Percentiles rank a stretch among this genome's conserved stretches.
phyloP scores from a whole-genome alignment of 2,797 vertebrate species.

The Anguilla pacifica region DNA sequence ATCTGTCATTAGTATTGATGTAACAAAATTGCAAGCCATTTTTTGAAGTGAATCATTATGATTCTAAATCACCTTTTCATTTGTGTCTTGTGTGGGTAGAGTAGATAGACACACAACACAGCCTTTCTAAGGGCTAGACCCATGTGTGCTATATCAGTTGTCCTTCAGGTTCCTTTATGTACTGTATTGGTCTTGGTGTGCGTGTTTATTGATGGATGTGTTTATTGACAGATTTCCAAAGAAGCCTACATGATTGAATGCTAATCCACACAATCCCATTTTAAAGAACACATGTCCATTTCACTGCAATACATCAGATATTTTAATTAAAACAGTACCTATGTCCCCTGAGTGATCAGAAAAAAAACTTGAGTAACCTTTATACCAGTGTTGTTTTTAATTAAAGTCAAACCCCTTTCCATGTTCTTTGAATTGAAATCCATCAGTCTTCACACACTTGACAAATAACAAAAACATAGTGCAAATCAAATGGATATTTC shows the following conservation, averaged over 20 bases:
- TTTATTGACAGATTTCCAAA: slow-evolving; percentile 23
- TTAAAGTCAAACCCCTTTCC: neutral
- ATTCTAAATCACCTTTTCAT: neutral
- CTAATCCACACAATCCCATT: neutral
- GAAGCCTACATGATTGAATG: slow-evolving; percentile 12
- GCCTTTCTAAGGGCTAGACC: neutral
- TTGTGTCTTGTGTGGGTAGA: neutral
- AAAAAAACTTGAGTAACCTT: slow-evolving; percentile 15
- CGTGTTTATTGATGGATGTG: neutral
- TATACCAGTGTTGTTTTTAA: slow-evolving; percentile 18
- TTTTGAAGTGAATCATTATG: neutral
- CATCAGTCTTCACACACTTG: neutral
- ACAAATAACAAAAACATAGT: slow-evolving; percentile 2
- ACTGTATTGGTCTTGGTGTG: neutral
- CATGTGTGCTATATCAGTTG: neutral
- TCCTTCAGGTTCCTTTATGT: neutral
- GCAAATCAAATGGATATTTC: neutral
- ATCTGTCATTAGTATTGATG: neutral
- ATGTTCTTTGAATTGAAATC: slow-evolving; percentile 18
- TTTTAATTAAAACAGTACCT: slow-evolving; percentile 22
- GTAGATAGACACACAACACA: neutral
- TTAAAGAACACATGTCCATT: slow-evolving; percentile 2
- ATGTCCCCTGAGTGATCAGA: neutral
- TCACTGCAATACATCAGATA: slow-evolving; percentile 3
- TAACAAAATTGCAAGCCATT: neutral